These are phyloP conservation scores for Caenorhabditis sinica DNA, from an alignment of 2,888 invertebrate species.

Conservation along the genomic window DNA sequence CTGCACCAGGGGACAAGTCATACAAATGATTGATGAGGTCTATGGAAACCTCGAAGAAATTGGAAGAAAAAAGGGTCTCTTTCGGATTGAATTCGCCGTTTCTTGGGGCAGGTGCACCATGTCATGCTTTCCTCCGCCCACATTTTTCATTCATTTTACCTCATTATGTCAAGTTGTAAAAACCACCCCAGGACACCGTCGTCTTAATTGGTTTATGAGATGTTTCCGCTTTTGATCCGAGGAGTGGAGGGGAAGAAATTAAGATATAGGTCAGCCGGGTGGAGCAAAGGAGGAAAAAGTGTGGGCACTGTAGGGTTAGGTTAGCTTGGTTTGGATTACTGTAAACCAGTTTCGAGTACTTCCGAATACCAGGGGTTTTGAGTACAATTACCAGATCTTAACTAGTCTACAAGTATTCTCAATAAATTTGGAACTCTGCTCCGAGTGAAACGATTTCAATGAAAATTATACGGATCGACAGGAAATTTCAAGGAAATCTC, in stretches of 20 bases:
- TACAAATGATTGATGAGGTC: constrained; percentile 68
- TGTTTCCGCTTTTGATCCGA: constrained; percentile 7
- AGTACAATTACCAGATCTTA: too few species aligned
- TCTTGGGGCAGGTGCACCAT: not conserved
- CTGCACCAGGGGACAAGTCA: constrained; percentile 60
- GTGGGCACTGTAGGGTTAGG: not conserved
- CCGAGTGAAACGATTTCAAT: too few species aligned
- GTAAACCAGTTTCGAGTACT: too few species aligned
- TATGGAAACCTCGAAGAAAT: constrained; percentile 54
- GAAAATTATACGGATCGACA: too few species aligned
- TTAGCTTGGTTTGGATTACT: too few species aligned
- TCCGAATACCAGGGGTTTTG: too few species aligned
- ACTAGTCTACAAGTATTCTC: too few species aligned
- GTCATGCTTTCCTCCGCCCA: not conserved
- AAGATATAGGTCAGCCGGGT: constrained; percentile 5
- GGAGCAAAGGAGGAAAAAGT: not conserved
- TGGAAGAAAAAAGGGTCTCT: constrained; percentile 18
- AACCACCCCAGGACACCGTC: not conserved
- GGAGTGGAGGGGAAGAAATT: too few species aligned
- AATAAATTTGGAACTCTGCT: too few species aligned
- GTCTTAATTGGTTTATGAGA: constrained; percentile 55
- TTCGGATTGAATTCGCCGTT: constrained; percentile 6
- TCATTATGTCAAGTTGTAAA: constrained; percentile 62
- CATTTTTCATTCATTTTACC: constrained; percentile 22
- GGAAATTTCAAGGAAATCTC: too few species aligned